Percentiles rank a stretch among this genome's conserved stretches.
Conservation (phyloP, 2,888 invertebrate genomes). For the Nebria salina region DNA sequence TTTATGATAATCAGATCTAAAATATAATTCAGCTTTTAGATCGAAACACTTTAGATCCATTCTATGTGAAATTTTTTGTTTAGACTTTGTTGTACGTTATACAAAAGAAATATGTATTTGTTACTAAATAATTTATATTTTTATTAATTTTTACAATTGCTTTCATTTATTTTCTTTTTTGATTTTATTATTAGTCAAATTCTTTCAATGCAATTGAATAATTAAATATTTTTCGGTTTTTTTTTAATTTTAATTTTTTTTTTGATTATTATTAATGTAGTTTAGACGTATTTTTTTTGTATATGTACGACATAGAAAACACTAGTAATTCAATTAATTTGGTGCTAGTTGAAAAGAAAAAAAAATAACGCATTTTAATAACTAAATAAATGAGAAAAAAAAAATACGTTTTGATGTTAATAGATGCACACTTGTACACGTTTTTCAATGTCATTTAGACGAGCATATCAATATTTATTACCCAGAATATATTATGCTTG, state of each 20-base stretch:
- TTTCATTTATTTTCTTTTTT: too few relatives aligned
- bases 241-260: neutral
- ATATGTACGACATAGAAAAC: neutral
- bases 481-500: slow-evolving; percentile 25
- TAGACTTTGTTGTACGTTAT: neutral
- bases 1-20: neutral
- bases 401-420: slow-evolving; percentile 56
- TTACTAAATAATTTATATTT: neutral
- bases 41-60: neutral
- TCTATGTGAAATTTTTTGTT: neutral
- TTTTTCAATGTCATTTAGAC: slow-evolving; percentile 31
- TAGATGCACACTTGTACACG: slow-evolving; percentile 54
- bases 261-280: neutral
- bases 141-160: too few relatives aligned
- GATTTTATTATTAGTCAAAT: too few relatives aligned
- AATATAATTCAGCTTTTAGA: neutral
- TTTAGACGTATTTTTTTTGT: neutral
- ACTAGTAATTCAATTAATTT: slow-evolving; percentile 29
- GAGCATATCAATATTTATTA: slow-evolving; percentile 39
- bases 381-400: slow-evolving; percentile 4
- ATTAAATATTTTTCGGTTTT: neutral
- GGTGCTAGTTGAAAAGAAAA: slow-evolving; percentile 23
- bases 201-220: too few relatives aligned
- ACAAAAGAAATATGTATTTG: neutral
- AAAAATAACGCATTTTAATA: neutral